These are phyloP conservation scores for Sanderia malayensis DNA, from an alignment of 30 jellyfish, hydroid and myxozoan genomes.

Conservation along the genomic window DNA sequence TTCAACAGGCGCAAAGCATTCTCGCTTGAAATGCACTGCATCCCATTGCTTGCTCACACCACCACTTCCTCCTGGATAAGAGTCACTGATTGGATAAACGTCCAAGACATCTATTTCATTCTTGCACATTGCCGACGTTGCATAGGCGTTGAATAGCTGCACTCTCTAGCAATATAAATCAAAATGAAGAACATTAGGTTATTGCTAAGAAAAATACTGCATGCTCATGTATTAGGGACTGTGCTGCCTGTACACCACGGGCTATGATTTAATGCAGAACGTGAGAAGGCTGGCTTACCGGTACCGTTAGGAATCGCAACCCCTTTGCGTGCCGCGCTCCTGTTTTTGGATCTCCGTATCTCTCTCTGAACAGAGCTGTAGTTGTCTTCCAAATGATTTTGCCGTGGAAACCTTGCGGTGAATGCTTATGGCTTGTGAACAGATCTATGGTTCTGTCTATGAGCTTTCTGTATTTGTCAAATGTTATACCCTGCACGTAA, in stretches of 20 bases:
- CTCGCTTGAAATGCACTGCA: constrained; percentile 85
- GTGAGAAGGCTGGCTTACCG: constrained; percentile 67
- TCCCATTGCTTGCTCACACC: constrained; percentile 67
- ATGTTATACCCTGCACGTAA: constrained; percentile 74
- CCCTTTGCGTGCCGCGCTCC: constrained; percentile 91
- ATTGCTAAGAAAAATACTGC: no score
- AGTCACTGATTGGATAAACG: constrained; percentile 88
- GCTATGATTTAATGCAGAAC: no score
- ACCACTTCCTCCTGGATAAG: constrained; percentile 96
- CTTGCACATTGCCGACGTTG: constrained; percentile 89
- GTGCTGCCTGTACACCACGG: no score
- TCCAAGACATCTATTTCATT: constrained; percentile 85
- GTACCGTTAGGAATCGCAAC: constrained; percentile 82
- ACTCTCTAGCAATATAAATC: no score
- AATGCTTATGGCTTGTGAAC: constrained; percentile 50
- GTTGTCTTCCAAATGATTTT: constrained; percentile 94
- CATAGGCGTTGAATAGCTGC: constrained; percentile 87
- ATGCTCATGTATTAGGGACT: no score
- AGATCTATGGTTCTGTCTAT: constrained; percentile 61
- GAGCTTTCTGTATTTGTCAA: constrained; percentile 34
- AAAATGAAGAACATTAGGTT: no score
- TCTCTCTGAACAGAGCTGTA: constrained; percentile 86
- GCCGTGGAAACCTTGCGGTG: constrained; percentile 78
- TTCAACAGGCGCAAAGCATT: constrained; percentile 82
- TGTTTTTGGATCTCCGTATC: constrained; percentile 86